These are phyloP conservation scores for Halyomorpha halys DNA, from an alignment of 1,140 invertebrate species.

Conservation along the genomic window DNA sequence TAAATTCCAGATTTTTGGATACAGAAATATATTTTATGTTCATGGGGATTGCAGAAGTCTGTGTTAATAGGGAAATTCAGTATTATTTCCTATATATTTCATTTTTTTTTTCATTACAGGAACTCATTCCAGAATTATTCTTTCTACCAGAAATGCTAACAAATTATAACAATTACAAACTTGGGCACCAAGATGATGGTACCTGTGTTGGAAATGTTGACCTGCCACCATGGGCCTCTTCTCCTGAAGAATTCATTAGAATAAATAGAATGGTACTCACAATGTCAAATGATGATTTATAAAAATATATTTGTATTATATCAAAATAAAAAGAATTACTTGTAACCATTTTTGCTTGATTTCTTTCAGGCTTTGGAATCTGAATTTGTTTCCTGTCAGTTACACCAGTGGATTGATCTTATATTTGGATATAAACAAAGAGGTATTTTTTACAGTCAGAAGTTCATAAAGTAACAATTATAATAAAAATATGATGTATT, in stretches of 20 bases:
- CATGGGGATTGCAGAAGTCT: too few species aligned
- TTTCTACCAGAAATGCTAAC: conserved; percentile 98
- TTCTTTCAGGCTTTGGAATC: conserved; percentile 80
- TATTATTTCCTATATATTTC: not conserved
- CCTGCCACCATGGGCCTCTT: conserved; percentile 91
- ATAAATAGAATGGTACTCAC: conserved; percentile 82
- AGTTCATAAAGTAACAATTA: too few species aligned
- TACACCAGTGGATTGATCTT: conserved; percentile 99
- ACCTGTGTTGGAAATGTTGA: conserved; percentile 74
- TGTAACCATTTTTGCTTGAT: conserved; percentile 22
- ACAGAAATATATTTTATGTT: too few species aligned
- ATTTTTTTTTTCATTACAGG: conserved; percentile 43
- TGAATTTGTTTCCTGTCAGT: conserved; percentile 97
- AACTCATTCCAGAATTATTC: conserved; percentile 97
- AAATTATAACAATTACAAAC: conserved; percentile 76
- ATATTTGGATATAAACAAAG: conserved; percentile 99
- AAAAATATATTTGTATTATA: not conserved
- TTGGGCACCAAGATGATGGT: conserved; percentile 83
- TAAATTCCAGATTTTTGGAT: too few species aligned
- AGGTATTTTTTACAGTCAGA: conserved; percentile 43
- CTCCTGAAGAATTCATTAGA: conserved; percentile 92
- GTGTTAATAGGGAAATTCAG: not conserved
- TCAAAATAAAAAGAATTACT: not conserved
- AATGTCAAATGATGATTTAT: not conserved
- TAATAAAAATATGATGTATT: too few species aligned